A percentile compares a stretch with the other conserved stretches of the same genome.
Conservation (phyloP, 2,113 vertebrate species). For the Nycticebus coucang region DNA sequence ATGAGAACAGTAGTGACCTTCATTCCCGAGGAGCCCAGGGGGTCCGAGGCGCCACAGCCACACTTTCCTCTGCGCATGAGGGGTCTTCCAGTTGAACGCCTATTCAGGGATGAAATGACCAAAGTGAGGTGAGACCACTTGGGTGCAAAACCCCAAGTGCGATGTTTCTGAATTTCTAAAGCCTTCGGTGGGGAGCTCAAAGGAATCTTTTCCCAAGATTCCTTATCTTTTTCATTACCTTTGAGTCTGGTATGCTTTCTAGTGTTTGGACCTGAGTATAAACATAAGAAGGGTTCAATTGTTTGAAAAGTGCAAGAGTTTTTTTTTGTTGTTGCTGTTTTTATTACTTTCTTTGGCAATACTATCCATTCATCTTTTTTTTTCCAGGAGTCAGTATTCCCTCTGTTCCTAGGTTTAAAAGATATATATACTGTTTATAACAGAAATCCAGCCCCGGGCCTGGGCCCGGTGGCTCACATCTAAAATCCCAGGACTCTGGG, state of each 20-base stretch:
- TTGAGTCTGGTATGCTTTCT: not conserved
- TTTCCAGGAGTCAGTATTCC: not conserved
- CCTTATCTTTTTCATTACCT: not conserved
- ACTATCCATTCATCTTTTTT: not conserved
- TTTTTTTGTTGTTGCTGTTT: not conserved
- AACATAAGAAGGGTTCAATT: not conserved
- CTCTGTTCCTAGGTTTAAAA: not conserved
- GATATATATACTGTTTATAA: accelerated
- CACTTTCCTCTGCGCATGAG: not conserved
- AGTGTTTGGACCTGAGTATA: not conserved
- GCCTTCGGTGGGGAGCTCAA: not conserved
- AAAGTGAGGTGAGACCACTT: not conserved
- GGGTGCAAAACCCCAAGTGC: not conserved
- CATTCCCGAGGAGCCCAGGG: not conserved
- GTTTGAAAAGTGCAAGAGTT: not conserved
- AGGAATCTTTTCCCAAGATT: not conserved
- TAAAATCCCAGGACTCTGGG: no score
- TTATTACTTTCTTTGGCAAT: not conserved
- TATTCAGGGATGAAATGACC: not conserved
- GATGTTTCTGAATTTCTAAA: not conserved
- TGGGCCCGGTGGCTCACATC: no score
- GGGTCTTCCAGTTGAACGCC: not conserved
- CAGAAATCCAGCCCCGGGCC: not conserved
- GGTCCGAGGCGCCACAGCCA: accelerated
- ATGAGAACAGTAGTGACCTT: not conserved